Evolutionary conservation across 2,797 vertebrate species (phyloP).

Genomic region (Atherinosoma microstoma): DNA sequence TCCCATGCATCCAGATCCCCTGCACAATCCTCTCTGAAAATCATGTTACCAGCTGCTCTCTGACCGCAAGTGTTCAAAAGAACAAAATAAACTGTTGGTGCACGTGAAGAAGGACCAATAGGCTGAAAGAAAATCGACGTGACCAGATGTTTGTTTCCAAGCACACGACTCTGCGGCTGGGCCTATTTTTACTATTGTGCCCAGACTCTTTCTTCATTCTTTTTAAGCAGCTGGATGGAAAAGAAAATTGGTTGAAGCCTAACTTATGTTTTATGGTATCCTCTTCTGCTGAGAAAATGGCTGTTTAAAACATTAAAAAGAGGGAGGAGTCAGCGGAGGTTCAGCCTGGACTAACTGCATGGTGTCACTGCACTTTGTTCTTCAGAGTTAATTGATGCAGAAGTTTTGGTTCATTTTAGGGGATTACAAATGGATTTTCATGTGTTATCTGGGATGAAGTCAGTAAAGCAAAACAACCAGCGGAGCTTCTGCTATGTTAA

Average conservation of each 20-base stretch:
- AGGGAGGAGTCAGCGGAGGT: slow-evolving; percentile 76
- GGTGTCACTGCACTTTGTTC: slow-evolving; percentile 64
- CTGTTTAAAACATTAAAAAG: slow-evolving; percentile 84
- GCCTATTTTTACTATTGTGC: slow-evolving; percentile 86
- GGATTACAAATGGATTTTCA: slow-evolving; percentile 45
- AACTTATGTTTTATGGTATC: slow-evolving; percentile 85
- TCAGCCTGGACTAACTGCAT: slow-evolving; percentile 55
- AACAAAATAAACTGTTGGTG: slow-evolving; percentile 79
- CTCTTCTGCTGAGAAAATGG: slow-evolving; percentile 80
- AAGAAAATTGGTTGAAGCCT: slow-evolving; percentile 82
- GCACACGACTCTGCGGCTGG: slow-evolving; percentile 81
- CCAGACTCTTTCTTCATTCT: slow-evolving; percentile 82
- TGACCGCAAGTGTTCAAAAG: slow-evolving; percentile 80
- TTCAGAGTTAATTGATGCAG: slow-evolving; percentile 49
- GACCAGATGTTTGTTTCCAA: slow-evolving; percentile 86
- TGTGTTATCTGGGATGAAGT: slow-evolving; percentile 43
- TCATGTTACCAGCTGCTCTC: slow-evolving; percentile 77
- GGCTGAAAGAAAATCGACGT: slow-evolving; percentile 76
- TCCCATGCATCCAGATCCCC: slow-evolving; percentile 67
- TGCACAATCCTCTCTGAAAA: slow-evolving; percentile 69
- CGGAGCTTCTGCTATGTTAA: slow-evolving; percentile 29
- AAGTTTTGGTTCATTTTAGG: slow-evolving; percentile 49
- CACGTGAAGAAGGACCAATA: slow-evolving; percentile 77
- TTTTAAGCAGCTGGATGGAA: slow-evolving; percentile 82
- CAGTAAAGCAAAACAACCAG: slow-evolving; percentile 24